Percentiles rank a stretch among this genome's conserved stretches.
Evolutionary conservation across 2,113 vertebrate genomes (phyloP).

Genomic region (Halcyon senegalensis): DNA sequence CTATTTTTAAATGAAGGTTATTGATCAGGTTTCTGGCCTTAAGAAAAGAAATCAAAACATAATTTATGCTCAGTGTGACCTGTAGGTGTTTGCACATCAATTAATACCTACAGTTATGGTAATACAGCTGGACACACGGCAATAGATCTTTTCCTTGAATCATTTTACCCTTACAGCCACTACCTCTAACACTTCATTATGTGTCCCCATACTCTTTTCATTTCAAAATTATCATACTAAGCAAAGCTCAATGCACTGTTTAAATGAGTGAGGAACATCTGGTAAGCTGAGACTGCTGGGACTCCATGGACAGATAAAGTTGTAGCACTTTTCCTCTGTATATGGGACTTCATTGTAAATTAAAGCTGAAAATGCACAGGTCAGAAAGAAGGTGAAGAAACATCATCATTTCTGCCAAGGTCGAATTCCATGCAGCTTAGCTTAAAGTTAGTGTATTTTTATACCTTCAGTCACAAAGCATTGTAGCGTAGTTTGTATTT

Average conservation of each 20-base stretch:
- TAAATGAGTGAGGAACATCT: constrained; percentile 55
- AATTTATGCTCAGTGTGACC: constrained; percentile 20
- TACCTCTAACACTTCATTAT: constrained; percentile 7
- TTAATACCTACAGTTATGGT: constrained; percentile 1
- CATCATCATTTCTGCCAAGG: constrained; percentile 44
- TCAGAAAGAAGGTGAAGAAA: constrained; percentile 16
- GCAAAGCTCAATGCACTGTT: constrained; percentile 41
- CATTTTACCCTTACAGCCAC: background rate
- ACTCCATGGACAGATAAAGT: constrained; percentile 34
- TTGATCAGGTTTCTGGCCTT: constrained; percentile 11
- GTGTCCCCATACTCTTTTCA: constrained; percentile 8
- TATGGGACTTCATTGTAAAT: constrained; percentile 43
- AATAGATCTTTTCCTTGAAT: constrained; percentile 11
- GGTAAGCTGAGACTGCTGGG: constrained; percentile 50
- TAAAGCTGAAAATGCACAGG: constrained; percentile 35
- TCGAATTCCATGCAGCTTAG: background rate
- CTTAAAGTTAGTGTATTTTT: background rate
- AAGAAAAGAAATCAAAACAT: constrained; percentile 15
- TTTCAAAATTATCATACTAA: constrained; percentile 52
- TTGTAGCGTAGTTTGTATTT: background rate
- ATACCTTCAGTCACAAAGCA: background rate
- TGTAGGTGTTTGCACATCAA: constrained; percentile 10
- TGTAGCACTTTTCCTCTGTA: background rate
- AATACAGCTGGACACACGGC: background rate
- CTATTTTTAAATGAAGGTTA: constrained; percentile 23